These are phyloP conservation scores for Drosophila subsilvestris DNA, from an alignment of 2,888 invertebrate genomes.

Conservation along the genomic window DNA sequence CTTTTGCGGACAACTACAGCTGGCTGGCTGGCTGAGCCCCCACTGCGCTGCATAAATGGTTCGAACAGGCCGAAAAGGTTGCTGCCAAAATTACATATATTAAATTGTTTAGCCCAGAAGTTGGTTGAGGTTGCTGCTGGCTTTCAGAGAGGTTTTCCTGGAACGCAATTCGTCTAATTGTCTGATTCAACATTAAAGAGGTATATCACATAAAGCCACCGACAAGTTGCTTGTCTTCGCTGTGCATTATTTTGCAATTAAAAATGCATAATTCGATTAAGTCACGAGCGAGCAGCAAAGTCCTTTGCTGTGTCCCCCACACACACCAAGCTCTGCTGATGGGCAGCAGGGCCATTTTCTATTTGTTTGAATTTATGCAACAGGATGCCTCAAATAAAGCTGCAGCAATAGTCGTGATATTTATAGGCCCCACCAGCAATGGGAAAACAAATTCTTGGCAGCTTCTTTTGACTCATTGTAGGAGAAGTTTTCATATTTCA, in stretches of 20 bases:
- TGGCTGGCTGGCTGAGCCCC: slow-evolving; percentile 5
- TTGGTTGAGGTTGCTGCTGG: too few species aligned
- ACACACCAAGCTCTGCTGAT: background rate
- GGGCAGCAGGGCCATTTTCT: background rate
- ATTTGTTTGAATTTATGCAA: background rate
- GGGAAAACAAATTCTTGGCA: background rate
- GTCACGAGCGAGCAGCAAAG: slow-evolving; percentile 20
- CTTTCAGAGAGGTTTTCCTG: background rate
- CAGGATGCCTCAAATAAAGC: background rate
- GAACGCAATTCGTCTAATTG: background rate
- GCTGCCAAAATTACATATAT: slow-evolving; percentile 11
- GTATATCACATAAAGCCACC: background rate
- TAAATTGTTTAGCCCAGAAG: slow-evolving; percentile 4
- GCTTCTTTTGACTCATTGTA: too few species aligned
- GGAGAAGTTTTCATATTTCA: background rate
- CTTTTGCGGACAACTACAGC: slow-evolving; percentile 27
- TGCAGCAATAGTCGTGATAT: too few species aligned
- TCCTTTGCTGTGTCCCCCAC: background rate
- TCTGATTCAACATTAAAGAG: background rate
- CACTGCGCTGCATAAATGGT: slow-evolving; percentile 12
- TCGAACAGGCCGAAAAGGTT: slow-evolving; percentile 6
- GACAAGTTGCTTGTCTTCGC: slow-evolving; percentile 44
- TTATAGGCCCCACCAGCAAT: too few species aligned
- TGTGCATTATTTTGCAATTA: slow-evolving; percentile 58
- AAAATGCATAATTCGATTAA: slow-evolving; percentile 64